phyloP scores from a whole-genome alignment of 2,888 invertebrate genomes.

The Drosophila limbata region DNA sequence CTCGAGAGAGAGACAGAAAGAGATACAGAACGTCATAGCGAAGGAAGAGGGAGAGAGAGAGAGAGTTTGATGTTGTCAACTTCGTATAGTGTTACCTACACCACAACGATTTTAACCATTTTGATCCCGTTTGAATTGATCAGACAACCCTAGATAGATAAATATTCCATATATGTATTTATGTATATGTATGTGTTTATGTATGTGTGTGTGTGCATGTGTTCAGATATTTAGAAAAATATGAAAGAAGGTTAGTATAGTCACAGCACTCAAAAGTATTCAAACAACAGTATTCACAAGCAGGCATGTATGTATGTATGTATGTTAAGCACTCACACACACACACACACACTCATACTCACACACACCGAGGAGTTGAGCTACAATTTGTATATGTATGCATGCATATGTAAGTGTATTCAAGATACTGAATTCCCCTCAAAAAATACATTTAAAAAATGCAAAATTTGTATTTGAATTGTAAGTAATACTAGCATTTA shows the following conservation, averaged over 20 bases:
- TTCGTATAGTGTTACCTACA: slow-evolving; percentile 11
- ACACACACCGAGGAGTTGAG: neutral
- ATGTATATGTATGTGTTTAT: neutral
- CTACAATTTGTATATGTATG: slow-evolving; percentile 11
- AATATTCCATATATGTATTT: slow-evolving; percentile 8
- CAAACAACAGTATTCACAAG: slow-evolving; percentile 3
- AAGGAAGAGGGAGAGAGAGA: neutral
- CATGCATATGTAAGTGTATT: slow-evolving; percentile 16
- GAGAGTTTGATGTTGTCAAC: slow-evolving; percentile 7
- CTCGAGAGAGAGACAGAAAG: neutral
- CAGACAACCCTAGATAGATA: slow-evolving; percentile 31
- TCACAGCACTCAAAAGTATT: slow-evolving; percentile 10
- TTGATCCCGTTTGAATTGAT: slow-evolving; percentile 15
- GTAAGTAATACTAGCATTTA: slow-evolving; percentile 11
- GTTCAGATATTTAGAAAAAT: slow-evolving; percentile 1
- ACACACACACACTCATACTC: slow-evolving; percentile 4
- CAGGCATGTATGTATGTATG: slow-evolving; percentile 9
- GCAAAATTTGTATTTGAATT: slow-evolving; percentile 20
- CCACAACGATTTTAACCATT: slow-evolving; percentile 24
- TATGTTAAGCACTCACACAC: slow-evolving; percentile 4
- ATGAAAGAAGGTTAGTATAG: slow-evolving; percentile 1
- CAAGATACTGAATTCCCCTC: neutral
- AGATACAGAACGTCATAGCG: too few species aligned
- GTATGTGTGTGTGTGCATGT: slow-evolving; percentile 8
- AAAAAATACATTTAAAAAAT: neutral